Conservation (phyloP, 2,888 invertebrate genomes). For the Coleophora flavipennella region DNA sequence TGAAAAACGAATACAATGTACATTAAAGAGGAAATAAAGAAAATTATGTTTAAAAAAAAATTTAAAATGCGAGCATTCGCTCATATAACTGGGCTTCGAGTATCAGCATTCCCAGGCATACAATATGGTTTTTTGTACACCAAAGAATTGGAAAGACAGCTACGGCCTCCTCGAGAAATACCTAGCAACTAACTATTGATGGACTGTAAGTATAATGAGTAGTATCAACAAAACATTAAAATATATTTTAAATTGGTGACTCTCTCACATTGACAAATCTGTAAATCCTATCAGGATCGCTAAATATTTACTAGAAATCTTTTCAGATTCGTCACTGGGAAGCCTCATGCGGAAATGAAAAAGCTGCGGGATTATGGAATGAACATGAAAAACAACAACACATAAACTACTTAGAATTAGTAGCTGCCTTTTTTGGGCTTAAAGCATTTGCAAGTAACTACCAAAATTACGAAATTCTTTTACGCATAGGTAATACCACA, state of each 20-base stretch:
- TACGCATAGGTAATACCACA: conserved; percentile 6
- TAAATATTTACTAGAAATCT: background rate
- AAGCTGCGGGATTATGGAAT: background rate
- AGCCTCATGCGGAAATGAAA: background rate
- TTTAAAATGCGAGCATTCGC: background rate
- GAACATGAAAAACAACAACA: background rate
- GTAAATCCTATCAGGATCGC: background rate
- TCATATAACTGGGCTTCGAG: background rate
- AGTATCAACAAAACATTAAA: background rate
- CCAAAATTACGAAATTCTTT: background rate
- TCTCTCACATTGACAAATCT: background rate
- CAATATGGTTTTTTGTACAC: conserved; percentile 2
- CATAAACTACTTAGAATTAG: background rate
- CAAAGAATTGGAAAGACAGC: background rate
- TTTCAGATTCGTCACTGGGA: conserved; percentile 1
- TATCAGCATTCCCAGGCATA: conserved; percentile 1
- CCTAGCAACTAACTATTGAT: too few relatives aligned
- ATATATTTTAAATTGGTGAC: background rate
- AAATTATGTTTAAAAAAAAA: background rate
- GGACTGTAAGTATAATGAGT: too few relatives aligned
- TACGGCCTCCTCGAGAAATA: too few relatives aligned
- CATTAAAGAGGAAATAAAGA: background rate
- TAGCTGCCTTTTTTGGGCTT: background rate
- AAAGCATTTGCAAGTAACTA: background rate
- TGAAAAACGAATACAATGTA: background rate